A percentile compares a stretch with the other conserved stretches of the same genome.
Conservation (phyloP, 2,888 invertebrate genomes). For the Athrips mouffetella region DNA sequence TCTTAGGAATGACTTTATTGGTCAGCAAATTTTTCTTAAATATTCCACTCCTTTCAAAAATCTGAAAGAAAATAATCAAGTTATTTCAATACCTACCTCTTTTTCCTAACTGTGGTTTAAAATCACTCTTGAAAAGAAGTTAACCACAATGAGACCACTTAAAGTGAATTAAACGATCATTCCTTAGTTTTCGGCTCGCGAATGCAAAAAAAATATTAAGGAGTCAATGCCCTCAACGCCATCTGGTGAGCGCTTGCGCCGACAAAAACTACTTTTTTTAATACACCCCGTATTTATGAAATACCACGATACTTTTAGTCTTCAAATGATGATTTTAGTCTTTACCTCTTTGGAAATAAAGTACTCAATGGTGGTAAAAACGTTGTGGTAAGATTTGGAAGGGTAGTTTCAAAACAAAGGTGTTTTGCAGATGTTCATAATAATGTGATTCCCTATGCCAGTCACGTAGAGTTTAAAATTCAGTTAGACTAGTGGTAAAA, state of each 20-base stretch:
- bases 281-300: conserved; percentile 47
- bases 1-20: too few relatives aligned
- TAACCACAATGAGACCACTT: conserved; percentile 50
- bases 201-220: conserved; percentile 42
- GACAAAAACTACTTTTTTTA: conserved; percentile 34
- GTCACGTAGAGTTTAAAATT: conserved; percentile 28
- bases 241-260: conserved; percentile 64
- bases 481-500: background rate
- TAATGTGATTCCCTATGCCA: conserved; percentile 26
- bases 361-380: background rate
- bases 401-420: conserved; percentile 31
- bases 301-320: background rate
- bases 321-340: background rate
- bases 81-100: too few relatives aligned
- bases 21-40: background rate
- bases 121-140: conserved; percentile 28
- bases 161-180: conserved; percentile 50
- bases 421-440: conserved; percentile 20
- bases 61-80: background rate
- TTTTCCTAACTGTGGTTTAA: conserved; percentile 17
- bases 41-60: background rate
- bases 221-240: conserved; percentile 68
- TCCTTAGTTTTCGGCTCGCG: conserved; percentile 47
- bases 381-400: conserved; percentile 21
- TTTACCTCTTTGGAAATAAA: background rate